phyloP scores from a whole-genome alignment of 2,888 invertebrate species.

The Schrankia costaestrigalis region DNA sequence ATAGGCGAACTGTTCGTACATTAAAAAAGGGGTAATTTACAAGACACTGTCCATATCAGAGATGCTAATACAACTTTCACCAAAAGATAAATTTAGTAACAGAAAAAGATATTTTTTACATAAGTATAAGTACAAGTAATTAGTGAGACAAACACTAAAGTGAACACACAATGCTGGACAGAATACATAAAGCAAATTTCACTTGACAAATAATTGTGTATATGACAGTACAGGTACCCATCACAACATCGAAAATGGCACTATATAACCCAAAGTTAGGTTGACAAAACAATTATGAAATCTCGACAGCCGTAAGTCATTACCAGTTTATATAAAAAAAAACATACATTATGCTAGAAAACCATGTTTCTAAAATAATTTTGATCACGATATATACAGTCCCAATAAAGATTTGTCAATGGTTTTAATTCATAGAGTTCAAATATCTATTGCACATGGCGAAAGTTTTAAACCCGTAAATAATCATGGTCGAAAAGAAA shows the following conservation, averaged over 20 bases:
- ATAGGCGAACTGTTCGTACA: constrained; percentile 4
- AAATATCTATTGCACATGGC: constrained; percentile 24
- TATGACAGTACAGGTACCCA: constrained; percentile 27
- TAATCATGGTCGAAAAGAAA: constrained; percentile 19
- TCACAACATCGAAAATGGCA: constrained; percentile 64
- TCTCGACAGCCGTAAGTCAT: constrained; percentile 32
- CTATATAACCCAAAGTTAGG: constrained; percentile 53
- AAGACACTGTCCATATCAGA: constrained; percentile 13
- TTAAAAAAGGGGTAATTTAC: constrained; percentile 11
- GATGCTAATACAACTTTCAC: constrained; percentile 18
- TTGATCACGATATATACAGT: constrained; percentile 48
- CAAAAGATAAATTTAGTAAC: constrained; percentile 27
- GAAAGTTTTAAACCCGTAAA: constrained; percentile 25
- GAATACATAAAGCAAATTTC: constrained; percentile 30
- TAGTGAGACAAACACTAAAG: constrained; percentile 22
- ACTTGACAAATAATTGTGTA: constrained; percentile 28
- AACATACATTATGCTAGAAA: constrained; percentile 28
- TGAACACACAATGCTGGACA: constrained; percentile 35
- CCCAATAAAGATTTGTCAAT: constrained; percentile 25
- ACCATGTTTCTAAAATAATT: constrained; percentile 37
- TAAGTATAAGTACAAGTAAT: constrained; percentile 25
- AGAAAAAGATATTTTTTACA: constrained; percentile 28
- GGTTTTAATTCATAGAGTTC: constrained; percentile 16
- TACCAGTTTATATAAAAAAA: constrained; percentile 27
- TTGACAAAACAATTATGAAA: constrained; percentile 32